Conservation (phyloP, 2,113 vertebrate species). For the Channa maculata region DNA sequence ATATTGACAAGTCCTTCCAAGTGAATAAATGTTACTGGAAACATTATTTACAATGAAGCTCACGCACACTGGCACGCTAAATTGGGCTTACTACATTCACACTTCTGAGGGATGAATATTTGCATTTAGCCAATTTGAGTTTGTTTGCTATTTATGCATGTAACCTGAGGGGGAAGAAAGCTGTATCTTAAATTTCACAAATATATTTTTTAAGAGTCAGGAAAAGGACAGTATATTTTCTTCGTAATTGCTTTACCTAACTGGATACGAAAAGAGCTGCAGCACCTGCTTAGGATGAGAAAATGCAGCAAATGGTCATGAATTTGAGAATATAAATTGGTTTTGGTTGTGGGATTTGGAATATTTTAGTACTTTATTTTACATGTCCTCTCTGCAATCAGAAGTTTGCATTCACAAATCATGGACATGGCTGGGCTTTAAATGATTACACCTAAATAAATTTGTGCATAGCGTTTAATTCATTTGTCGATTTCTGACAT, state of each 20-base stretch:
- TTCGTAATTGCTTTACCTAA: not conserved
- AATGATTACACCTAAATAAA: too few relatives aligned
- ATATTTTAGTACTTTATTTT: too few relatives aligned
- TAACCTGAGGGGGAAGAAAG: not conserved
- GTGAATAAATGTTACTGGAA: conserved; percentile 28
- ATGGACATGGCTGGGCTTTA: too few relatives aligned
- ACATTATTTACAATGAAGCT: conserved; percentile 31
- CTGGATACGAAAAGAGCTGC: not conserved
- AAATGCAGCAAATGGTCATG: conserved; percentile 1
- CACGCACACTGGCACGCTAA: conserved; percentile 6
- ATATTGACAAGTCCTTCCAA: conserved; percentile 41
- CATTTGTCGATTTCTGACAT: too few relatives aligned
- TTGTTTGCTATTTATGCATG: conserved; percentile 4
- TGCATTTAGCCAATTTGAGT: conserved; percentile 7
- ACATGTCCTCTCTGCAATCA: too few relatives aligned
- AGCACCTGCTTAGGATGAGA: not conserved
- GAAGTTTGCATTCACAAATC: too few relatives aligned
- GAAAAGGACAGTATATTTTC: not conserved
- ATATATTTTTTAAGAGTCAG: not conserved
- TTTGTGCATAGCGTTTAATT: too few relatives aligned
- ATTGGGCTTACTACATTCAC: conserved; percentile 8
- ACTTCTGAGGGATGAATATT: conserved; percentile 5
- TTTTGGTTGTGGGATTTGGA: not conserved
- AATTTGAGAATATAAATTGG: conserved; percentile 6
- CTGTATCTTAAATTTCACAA: conserved; percentile 16